A percentile compares a stretch with the other conserved stretches of the same genome.
Conservation (phyloP, 2,113 vertebrate genomes). For the Aepyceros melampus region DNA sequence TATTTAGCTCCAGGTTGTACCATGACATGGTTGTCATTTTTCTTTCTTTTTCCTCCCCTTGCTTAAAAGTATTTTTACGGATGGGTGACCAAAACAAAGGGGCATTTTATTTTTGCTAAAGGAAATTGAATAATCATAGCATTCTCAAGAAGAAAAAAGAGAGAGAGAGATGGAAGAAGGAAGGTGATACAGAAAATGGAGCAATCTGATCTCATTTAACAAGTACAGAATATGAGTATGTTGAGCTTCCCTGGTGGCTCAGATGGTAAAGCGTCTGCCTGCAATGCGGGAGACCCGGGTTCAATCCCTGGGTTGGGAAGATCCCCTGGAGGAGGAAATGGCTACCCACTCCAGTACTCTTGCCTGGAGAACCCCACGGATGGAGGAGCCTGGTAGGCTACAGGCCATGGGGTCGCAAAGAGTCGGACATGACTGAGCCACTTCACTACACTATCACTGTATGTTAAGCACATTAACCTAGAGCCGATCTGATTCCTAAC, state of each 20-base stretch:
- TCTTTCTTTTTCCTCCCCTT: not conserved
- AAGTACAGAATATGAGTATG: not conserved
- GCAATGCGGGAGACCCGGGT: no score
- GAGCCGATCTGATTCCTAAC: not conserved
- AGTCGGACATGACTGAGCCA: fast-evolving
- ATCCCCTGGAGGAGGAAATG: no score
- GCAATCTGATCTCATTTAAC: not conserved
- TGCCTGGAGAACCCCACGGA: no score
- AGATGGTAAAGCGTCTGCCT: no score
- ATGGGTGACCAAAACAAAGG: not conserved
- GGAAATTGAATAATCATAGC: not conserved
- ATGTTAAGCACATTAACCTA: not conserved
- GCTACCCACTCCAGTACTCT: no score
- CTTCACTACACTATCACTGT: not conserved
- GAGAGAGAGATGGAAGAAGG: not conserved
- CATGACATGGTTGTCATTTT: not conserved
- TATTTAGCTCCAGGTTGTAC: not conserved
- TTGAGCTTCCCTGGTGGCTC: not conserved
- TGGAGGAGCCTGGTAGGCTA: fast-evolving
- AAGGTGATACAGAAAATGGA: not conserved
- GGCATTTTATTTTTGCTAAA: not conserved
- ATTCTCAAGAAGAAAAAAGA: not conserved
- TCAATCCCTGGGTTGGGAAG: no score
- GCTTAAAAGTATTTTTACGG: not conserved
- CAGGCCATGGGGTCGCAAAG: fast-evolving